A percentile compares a stretch with the other conserved stretches of the same genome.
Evolutionary conservation across 2,113 vertebrate genomes (phyloP).

Genomic region (Phylloscopus trochilus): DNA sequence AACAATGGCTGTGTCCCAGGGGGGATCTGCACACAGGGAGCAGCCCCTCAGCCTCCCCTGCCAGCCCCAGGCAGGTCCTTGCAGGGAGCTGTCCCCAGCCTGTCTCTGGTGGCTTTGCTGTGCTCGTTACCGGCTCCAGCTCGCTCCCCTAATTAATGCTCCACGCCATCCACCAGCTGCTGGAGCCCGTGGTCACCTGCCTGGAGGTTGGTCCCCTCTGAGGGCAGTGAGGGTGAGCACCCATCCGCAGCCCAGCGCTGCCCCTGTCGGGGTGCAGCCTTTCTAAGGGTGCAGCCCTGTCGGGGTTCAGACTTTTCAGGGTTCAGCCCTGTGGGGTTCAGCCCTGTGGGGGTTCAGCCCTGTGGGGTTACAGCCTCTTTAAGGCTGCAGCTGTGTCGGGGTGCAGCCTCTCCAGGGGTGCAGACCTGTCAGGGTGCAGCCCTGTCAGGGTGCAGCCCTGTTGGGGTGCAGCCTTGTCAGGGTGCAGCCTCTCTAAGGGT

Average conservation of each 20-base stretch:
- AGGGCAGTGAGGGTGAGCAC: accelerated
- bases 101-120: not conserved
- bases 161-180: not conserved
- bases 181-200: accelerated
- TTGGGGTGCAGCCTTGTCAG: too few relatives aligned
- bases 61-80: not conserved
- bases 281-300: too few relatives aligned
- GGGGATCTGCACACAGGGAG: not conserved
- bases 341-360: too few relatives aligned
- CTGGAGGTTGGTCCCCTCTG: not conserved
- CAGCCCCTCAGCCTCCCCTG: too few relatives aligned
- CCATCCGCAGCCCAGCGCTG: accelerated
- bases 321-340: too few relatives aligned
- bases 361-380: too few relatives aligned
- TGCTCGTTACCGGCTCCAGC: accelerated
- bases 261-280: not conserved
- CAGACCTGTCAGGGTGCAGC: too few relatives aligned
- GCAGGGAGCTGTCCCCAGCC: not conserved
- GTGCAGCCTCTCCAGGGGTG: too few relatives aligned
- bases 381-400: too few relatives aligned
- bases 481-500: too few relatives aligned
- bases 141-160: not conserved
- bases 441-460: too few relatives aligned
- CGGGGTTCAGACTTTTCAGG: too few relatives aligned
- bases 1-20: not conserved